phyloP scores from a whole-genome alignment of 2,888 invertebrate species.

The Chorisops tibialis region DNA sequence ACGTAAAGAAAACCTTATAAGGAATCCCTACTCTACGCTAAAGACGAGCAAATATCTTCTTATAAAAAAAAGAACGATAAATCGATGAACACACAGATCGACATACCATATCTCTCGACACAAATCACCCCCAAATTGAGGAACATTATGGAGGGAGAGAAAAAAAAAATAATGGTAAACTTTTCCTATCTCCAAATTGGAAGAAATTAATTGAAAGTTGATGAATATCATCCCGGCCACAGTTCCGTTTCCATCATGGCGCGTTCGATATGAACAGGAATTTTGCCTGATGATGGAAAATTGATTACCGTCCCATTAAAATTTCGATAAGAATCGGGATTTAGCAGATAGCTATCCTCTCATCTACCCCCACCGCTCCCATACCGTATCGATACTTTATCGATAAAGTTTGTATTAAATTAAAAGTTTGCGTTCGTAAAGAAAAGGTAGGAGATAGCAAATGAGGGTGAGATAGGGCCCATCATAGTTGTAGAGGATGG shows the following conservation, averaged over 20 bases:
- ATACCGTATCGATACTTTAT: background rate
- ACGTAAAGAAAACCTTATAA: too few relatives aligned
- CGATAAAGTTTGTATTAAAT: constrained; percentile 3
- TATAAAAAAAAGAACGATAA: too few relatives aligned
- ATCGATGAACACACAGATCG: too few relatives aligned
- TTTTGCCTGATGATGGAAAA: constrained; percentile 20
- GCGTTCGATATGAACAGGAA: background rate
- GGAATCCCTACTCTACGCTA: too few relatives aligned
- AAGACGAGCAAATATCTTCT: too few relatives aligned
- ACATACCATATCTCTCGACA: too few relatives aligned
- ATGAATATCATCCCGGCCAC: constrained; percentile 21
- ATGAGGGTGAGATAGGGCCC: too few relatives aligned
- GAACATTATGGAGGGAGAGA: too few relatives aligned
- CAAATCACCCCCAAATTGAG: too few relatives aligned
- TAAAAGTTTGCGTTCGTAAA: background rate
- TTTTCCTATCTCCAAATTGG: constrained; percentile 16
- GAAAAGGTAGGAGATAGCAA: too few relatives aligned
- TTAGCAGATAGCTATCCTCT: background rate
- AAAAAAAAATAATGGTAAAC: background rate
- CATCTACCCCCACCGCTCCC: background rate
- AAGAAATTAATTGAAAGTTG: constrained; percentile 27
- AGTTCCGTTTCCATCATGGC: background rate
- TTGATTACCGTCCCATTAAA: constrained; percentile 25
- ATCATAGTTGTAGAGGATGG: too few relatives aligned
- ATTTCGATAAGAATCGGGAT: background rate